These are phyloP conservation scores for Sarcoramphus papa DNA, from an alignment of 2,797 vertebrate species.

Conservation along the genomic window DNA sequence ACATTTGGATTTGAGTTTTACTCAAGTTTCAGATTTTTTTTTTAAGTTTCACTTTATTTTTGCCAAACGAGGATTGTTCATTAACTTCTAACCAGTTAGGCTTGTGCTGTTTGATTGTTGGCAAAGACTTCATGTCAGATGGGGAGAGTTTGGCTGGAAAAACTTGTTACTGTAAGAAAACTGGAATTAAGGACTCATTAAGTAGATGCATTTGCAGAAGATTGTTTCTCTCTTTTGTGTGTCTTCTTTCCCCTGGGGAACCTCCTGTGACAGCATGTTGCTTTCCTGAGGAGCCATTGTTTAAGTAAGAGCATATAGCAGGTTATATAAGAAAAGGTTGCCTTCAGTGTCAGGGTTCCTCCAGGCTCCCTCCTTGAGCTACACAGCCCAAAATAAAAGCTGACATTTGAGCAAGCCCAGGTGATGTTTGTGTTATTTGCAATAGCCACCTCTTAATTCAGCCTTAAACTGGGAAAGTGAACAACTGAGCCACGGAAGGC, in stretches of 20 bases:
- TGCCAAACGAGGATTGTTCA: background rate
- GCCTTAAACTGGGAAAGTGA: background rate
- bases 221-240: background rate
- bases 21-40: background rate
- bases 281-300: background rate
- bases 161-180: background rate
- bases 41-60: background rate
- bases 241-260: background rate
- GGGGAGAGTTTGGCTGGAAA: background rate
- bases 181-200: background rate
- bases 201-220: background rate
- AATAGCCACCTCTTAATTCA: constrained; percentile 4
- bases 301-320: background rate
- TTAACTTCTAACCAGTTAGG: background rate
- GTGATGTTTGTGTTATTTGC: constrained; percentile 14
- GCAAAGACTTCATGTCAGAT: background rate
- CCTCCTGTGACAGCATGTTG: background rate
- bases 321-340: background rate
- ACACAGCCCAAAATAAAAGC: background rate
- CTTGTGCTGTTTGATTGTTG: background rate
- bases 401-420: constrained; percentile 23
- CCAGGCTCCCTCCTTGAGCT: background rate
- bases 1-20: background rate
- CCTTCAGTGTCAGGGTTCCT: background rate
- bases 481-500: background rate